These are phyloP conservation scores for Bagarius yarrelli DNA, from an alignment of 2,113 vertebrate species.

Conservation along the genomic window DNA sequence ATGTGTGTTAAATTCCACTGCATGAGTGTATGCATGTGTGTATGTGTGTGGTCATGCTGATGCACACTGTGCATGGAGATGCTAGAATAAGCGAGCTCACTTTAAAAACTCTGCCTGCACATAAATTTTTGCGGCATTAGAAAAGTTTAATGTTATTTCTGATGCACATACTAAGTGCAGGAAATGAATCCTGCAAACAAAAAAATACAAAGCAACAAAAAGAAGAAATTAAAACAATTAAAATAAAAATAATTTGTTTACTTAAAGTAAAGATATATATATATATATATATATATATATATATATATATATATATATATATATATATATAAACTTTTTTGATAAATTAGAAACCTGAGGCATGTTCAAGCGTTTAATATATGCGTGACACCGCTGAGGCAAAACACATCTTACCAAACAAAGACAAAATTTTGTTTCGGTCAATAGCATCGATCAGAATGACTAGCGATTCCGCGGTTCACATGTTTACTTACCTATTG, in stretches of 20 bases:
- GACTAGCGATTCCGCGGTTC: not conserved
- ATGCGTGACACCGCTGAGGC: conserved; percentile 39
- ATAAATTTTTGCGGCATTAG: not conserved
- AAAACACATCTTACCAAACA: conserved; percentile 44
- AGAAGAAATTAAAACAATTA: not conserved
- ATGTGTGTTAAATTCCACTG: not conserved
- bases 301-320: too few relatives aligned
- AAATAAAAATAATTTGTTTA: too few relatives aligned
- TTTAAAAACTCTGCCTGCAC: not conserved
- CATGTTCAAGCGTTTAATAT: not conserved
- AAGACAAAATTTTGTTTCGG: conserved; percentile 62
- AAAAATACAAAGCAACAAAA: too few relatives aligned
- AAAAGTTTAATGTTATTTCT: not conserved
- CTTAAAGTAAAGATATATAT: too few relatives aligned
- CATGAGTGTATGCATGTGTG: conserved; percentile 1
- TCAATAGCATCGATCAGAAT: conserved; percentile 64
- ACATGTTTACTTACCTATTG: not conserved
- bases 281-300: too few relatives aligned
- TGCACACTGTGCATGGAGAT: not conserved
- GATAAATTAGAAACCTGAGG: too few relatives aligned
- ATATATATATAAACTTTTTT: too few relatives aligned
- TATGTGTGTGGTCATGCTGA: not conserved
- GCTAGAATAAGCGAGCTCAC: not conserved
- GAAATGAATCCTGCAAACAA: too few relatives aligned
- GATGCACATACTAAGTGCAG: not conserved